Percentiles rank a stretch among this genome's conserved stretches.
Evolutionary conservation across 2,113 vertebrate genomes (phyloP).

Genomic region (Columba livia): DNA sequence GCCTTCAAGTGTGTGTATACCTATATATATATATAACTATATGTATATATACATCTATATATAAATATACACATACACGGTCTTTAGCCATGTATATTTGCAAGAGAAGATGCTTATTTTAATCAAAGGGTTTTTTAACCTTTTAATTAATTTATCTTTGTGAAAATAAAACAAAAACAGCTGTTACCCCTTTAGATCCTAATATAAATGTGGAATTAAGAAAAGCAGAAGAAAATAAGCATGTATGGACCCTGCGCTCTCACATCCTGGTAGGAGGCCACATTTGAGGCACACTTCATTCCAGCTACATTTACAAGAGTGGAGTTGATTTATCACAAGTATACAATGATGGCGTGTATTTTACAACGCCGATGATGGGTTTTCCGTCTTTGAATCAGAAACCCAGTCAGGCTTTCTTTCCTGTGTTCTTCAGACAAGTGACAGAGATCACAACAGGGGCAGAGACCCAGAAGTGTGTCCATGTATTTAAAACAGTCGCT

Average conservation of each 20-base stretch:
- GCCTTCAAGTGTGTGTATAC: rapidly evolving
- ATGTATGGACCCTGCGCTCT: not conserved
- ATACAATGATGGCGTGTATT: not conserved
- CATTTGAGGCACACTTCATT: not conserved
- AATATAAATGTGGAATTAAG: not conserved
- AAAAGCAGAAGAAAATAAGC: not conserved
- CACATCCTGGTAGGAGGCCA: not conserved
- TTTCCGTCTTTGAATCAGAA: not conserved
- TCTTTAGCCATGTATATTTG: not conserved
- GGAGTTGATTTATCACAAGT: not conserved
- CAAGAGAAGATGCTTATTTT: not conserved
- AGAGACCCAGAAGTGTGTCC: not conserved
- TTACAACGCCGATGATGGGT: not conserved
- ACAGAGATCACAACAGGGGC: not conserved
- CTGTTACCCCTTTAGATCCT: not conserved
- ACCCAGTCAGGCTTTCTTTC: not conserved
- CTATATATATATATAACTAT: rapidly evolving
- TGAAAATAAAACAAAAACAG: not conserved
- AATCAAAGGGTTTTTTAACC: not conserved
- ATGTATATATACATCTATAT: not conserved
- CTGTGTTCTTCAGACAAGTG: not conserved
- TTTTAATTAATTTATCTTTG: not conserved
- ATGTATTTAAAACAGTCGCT: not conserved
- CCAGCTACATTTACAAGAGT: not conserved
- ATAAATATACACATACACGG: rapidly evolving